Percentiles rank a stretch among this genome's conserved stretches.
These are phyloP conservation scores for Petrocephalus sullivani DNA, from an alignment of 2,797 vertebrate species.

Conservation along the genomic window DNA sequence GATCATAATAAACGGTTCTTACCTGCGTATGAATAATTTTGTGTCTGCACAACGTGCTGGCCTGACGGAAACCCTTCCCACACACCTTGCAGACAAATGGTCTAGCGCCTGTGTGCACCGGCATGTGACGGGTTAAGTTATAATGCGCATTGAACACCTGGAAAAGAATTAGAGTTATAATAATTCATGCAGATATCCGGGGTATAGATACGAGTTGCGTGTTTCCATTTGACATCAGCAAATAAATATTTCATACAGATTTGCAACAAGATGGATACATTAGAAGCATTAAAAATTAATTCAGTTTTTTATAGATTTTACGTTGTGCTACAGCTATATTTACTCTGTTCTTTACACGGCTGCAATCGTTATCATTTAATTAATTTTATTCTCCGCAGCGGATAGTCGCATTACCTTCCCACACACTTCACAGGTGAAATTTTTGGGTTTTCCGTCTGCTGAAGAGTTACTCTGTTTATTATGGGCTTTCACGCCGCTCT, in stretches of 20 bases:
- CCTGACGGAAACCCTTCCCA: conserved; percentile 80
- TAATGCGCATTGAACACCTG: conserved; percentile 85
- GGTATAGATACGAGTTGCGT: neutral
- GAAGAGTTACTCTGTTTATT: conserved; percentile 62
- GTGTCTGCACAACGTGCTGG: conserved; percentile 79
- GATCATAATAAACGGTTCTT: conserved; percentile 11
- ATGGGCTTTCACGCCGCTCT: conserved; percentile 69
- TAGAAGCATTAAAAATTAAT: neutral
- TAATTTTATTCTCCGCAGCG: neutral
- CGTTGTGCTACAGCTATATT: neutral
- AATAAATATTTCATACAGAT: neutral
- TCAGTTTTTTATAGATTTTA: neutral
- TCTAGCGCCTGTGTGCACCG: conserved; percentile 77
- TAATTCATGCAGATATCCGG: neutral
- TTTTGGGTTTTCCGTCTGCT: conserved; percentile 83
- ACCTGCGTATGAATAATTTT: conserved; percentile 88
- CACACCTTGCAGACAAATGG: conserved; percentile 84
- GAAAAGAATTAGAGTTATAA: conserved; percentile 22
- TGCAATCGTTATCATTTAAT: neutral
- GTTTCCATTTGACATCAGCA: neutral
- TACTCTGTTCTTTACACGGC: neutral
- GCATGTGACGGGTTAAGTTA: conserved; percentile 80
- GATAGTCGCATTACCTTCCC: conserved; percentile 75
- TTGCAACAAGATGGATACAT: neutral
- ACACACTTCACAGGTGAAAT: conserved; percentile 95